Conservation (phyloP, 1,140 invertebrate genomes). For the Agraylea sexmaculata region DNA sequence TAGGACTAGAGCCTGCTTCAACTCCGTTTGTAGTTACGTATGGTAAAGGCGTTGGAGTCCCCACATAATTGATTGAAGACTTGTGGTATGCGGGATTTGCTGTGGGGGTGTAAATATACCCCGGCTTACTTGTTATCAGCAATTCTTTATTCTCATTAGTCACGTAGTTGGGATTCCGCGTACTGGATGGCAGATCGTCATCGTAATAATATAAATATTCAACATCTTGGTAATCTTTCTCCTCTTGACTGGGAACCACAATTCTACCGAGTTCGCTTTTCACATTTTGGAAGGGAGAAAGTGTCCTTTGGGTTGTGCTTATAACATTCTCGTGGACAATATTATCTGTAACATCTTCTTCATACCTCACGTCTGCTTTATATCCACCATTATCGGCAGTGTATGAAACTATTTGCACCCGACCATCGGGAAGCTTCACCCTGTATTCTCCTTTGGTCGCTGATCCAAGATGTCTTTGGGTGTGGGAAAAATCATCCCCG, state of each 20-base stretch:
- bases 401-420: conserved; percentile 50
- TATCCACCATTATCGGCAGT: conserved; percentile 45
- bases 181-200: background rate
- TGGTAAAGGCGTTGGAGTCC: conserved; percentile 9
- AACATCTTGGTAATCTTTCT: conserved; percentile 16
- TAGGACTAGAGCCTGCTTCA: background rate
- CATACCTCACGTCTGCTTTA: conserved; percentile 42
- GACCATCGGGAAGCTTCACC: conserved; percentile 60
- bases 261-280: conserved; percentile 17
- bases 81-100: conserved; percentile 6
- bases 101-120: conserved; percentile 10
- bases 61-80: background rate
- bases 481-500: conserved; percentile 45
- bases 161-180: conserved; percentile 3
- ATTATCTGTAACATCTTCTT: conserved; percentile 22
- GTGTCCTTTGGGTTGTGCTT: background rate
- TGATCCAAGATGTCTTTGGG: conserved; percentile 38
- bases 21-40: conserved; percentile 10
- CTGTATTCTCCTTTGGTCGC: conserved; percentile 55
- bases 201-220: conserved; percentile 13
- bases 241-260: conserved; percentile 18
- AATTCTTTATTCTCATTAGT: conserved; percentile 17
- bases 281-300: background rate
- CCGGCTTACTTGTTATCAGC: conserved; percentile 18
- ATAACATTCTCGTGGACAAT: background rate